These are phyloP conservation scores for Eubasilissa regina DNA, from an alignment of 1,140 invertebrate species.

Conservation along the genomic window DNA sequence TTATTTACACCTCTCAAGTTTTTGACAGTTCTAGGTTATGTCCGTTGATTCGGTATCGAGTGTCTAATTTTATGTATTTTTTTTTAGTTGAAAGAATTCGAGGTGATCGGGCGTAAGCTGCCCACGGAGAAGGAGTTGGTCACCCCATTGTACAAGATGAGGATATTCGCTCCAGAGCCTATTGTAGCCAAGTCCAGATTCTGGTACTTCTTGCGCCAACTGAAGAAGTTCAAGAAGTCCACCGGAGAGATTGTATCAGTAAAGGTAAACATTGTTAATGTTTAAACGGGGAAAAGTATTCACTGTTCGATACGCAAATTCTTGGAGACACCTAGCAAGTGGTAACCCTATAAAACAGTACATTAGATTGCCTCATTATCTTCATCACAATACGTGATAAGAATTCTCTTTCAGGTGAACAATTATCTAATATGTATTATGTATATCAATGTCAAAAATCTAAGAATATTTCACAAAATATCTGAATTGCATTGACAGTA, in stretches of 20 bases:
- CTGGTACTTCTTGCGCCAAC: slow-evolving; percentile 98
- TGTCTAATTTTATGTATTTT: slow-evolving; percentile 8
- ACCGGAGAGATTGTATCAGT: slow-evolving; percentile 98
- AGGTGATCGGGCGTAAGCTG: slow-evolving; percentile 97
- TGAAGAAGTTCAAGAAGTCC: slow-evolving; percentile 99
- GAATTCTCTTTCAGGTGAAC: too few relatives aligned
- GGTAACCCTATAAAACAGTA: too few relatives aligned
- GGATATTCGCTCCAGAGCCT: slow-evolving; percentile 97
- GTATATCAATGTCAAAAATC: too few relatives aligned
- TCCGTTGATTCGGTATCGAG: neutral
- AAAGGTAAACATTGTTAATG: slow-evolving; percentile 75
- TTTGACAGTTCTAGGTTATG: slow-evolving; percentile 45
- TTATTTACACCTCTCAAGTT: slow-evolving; percentile 54
- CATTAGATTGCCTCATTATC: too few relatives aligned
- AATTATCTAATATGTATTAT: too few relatives aligned
- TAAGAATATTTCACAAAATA: too few relatives aligned
- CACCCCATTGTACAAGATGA: slow-evolving; percentile 98
- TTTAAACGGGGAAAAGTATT: too few relatives aligned
- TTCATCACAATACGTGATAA: too few relatives aligned
- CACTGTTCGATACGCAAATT: too few relatives aligned
- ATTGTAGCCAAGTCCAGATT: slow-evolving; percentile 99
- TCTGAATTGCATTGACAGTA: too few relatives aligned
- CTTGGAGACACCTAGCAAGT: too few relatives aligned
- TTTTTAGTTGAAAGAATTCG: slow-evolving; percentile 95
- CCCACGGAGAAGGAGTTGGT: slow-evolving; percentile 93